A percentile compares a stretch with the other conserved stretches of the same genome.
These are phyloP conservation scores for Taeniopygia guttata DNA, from an alignment of 2,797 vertebrate species.

Conservation along the genomic window DNA sequence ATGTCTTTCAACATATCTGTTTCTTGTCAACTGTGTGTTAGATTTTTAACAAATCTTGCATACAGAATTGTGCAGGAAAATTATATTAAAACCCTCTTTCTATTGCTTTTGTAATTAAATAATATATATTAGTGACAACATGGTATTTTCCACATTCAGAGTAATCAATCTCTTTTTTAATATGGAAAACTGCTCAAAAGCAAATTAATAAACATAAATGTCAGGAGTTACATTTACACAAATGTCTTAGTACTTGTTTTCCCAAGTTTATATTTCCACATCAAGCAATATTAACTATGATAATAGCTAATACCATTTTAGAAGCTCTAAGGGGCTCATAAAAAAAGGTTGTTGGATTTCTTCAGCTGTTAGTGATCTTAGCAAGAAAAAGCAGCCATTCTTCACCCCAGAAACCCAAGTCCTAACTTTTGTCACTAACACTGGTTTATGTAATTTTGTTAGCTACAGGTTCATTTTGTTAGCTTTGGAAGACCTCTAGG, in stretches of 20 bases:
- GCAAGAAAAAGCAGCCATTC: neutral
- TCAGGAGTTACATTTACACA: constrained; percentile 41
- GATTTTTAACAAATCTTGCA: constrained; percentile 39
- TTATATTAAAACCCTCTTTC: constrained; percentile 11
- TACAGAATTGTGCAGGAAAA: constrained; percentile 39
- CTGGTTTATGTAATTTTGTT: neutral
- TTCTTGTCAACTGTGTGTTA: constrained; percentile 64
- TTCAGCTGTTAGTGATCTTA: constrained; percentile 37
- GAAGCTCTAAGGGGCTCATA: constrained; percentile 16
- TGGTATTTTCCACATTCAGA: constrained; percentile 38
- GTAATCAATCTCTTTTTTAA: constrained; percentile 48
- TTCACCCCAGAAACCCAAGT: neutral
- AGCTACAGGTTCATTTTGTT: neutral
- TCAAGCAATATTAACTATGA: constrained; percentile 46
- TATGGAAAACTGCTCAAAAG: constrained; percentile 33
- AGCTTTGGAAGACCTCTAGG: neutral
- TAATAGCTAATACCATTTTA: constrained; percentile 46
- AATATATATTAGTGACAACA: constrained; percentile 56
- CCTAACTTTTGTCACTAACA: neutral
- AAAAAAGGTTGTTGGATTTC: constrained; percentile 33
- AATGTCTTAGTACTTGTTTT: constrained; percentile 56
- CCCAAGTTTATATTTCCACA: constrained; percentile 52
- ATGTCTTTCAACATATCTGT: constrained; percentile 74
- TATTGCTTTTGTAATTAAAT: constrained; percentile 57
- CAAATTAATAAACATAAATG: constrained; percentile 54